Evolutionary conservation across 1,140 invertebrate genomes (phyloP).

Genomic region (Drosophila orosa): DNA sequence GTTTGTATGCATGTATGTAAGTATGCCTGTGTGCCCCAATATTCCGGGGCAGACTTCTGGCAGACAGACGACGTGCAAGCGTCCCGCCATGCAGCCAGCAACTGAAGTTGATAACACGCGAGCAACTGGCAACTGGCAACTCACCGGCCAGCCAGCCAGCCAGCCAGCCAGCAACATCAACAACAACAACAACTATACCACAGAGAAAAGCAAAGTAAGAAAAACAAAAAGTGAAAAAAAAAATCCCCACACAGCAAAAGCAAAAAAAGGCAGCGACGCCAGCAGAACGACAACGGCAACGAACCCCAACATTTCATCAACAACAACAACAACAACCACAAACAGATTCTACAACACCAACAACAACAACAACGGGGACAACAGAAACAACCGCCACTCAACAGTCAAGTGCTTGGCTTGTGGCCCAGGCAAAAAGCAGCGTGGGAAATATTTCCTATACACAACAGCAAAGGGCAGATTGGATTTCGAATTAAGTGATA

Average conservation of each 20-base stretch:
- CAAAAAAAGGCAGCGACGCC: conserved; percentile 12
- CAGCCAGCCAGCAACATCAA: conserved; percentile 24
- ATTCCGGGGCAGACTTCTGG: conserved; percentile 47
- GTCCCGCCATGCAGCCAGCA: conserved; percentile 64
- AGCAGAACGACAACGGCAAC: conserved; percentile 50
- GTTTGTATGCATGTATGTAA: not conserved
- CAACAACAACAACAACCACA: conserved; percentile 30
- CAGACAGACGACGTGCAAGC: conserved; percentile 65
- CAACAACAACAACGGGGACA: conserved; percentile 32
- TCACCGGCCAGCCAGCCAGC: conserved; percentile 10
- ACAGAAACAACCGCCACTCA: conserved; percentile 64
- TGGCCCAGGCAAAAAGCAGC: conserved; percentile 75
- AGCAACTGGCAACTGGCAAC: conserved; percentile 38
- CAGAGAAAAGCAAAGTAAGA: conserved; percentile 12
- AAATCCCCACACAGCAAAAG: conserved; percentile 2
- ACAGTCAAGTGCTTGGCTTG: conserved; percentile 79
- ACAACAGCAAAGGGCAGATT: conserved; percentile 20
- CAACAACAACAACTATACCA: conserved; percentile 1
- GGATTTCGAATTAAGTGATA: not conserved
- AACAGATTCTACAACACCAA: conserved; percentile 10
- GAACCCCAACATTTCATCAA: conserved; percentile 56
- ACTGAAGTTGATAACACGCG: conserved; percentile 71
- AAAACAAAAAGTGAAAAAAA: not conserved
- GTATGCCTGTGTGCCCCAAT: conserved; percentile 10
- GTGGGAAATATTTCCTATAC: conserved; percentile 77